These are phyloP conservation scores for Pissodes strobi DNA, from an alignment of 1,140 invertebrate species.

Conservation along the genomic window DNA sequence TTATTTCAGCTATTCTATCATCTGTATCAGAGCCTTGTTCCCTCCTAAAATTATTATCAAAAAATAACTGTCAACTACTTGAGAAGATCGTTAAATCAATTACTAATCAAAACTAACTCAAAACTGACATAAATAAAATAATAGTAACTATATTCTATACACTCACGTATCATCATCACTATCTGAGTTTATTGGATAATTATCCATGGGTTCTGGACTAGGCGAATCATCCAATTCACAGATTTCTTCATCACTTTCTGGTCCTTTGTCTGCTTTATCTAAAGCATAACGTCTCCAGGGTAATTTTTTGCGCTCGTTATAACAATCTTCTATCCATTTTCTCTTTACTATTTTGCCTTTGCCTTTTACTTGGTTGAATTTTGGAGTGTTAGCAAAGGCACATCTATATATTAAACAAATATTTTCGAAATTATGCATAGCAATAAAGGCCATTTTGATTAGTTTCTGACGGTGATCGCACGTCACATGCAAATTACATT, in stretches of 20 bases:
- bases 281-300: constrained; percentile 74
- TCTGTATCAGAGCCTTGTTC: constrained; percentile 58
- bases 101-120: too few relatives aligned
- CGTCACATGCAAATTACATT: too few relatives aligned
- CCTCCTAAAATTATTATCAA: constrained; percentile 16
- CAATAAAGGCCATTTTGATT: too few relatives aligned
- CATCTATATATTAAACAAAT: constrained; percentile 62
- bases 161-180: constrained; percentile 34
- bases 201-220: not conserved
- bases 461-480: too few relatives aligned
- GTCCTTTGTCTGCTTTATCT: constrained; percentile 57
- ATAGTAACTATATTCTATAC: not conserved
- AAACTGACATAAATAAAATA: too few relatives aligned
- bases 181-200: constrained; percentile 7
- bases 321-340: constrained; percentile 77
- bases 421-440: too few relatives aligned
- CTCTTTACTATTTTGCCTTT: constrained; percentile 73
- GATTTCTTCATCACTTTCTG: constrained; percentile 62
- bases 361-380: constrained; percentile 75
- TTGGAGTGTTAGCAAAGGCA: constrained; percentile 87
- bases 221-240: constrained; percentile 49
- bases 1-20: constrained; percentile 60
- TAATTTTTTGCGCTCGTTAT: constrained; percentile 64
- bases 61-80: too few relatives aligned
- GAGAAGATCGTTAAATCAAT: too few relatives aligned